Base-by-base conservation (phyloP, 2,113 vertebrate species). In the Triplophysa dalaica region DNA sequence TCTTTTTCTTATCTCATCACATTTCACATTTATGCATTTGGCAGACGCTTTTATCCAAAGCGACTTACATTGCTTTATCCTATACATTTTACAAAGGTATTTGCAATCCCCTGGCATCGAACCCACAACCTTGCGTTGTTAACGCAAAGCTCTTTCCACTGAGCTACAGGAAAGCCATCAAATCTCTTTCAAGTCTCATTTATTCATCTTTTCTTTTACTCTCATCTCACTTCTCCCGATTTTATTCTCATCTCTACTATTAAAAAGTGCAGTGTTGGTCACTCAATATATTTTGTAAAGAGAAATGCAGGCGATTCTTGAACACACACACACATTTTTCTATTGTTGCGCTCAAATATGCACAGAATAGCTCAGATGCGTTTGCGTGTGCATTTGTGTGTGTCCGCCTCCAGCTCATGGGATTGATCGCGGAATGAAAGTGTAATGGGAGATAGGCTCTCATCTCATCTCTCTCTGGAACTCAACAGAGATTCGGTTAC, bases 381-480 rank as follows among this genome's bases (percentile, higher is more conserved):
- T n/a, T 24, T 19, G 58, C n/a, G 45, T 16, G 41, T 50, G 64
- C 22, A 13, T 1, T 41, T 4, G 58, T 26, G 38, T 41, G 54
- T 70, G 69, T 41, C 26, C 43, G 38, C 45, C 69, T 75, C 69
- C 19, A 29, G 29, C 33, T 78, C 48, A 64, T 67, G 43, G 75
- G 48, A 60, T 66, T 75, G 76, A 81, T 85, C 82, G 88, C 58
- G 83, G 84, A 88, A 91, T 92, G 81, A 86, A 91, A 88, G 67
- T 67, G 88, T 91, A 92, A 91, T 91, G 74, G 78, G 89, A 91
- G 89, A 89, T 61, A 66, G 79, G 81, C 79, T 83, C 78, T 76
- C 84, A 77, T 81, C 75, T 67, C 70, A 80, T 65, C 62, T 63
- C 69, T 22, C 64, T 29, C 70, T 70, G 79, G 83, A 79, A 78